A percentile compares a stretch with the other conserved stretches of the same genome.
Conservation (phyloP, 30 jellyfish, hydroid and myxozoan species). For the Phacellophora camtschatica region DNA sequence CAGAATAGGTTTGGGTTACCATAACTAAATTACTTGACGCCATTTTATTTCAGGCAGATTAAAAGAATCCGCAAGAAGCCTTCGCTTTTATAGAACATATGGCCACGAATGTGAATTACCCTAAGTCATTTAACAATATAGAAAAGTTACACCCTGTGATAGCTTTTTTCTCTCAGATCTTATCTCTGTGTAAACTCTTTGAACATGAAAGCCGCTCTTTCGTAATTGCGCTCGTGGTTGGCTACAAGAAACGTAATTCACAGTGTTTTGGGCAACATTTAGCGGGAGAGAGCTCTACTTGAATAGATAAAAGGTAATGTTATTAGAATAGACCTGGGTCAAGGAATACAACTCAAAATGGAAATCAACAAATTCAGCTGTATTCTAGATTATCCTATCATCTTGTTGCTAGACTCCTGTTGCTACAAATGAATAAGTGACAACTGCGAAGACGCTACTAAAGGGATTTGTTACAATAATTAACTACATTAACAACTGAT, state of each 20-base stretch:
- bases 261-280: slow-evolving; percentile 66
- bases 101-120: slow-evolving; percentile 49
- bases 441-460: slow-evolving; percentile 49
- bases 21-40: background rate
- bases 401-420: slow-evolving; percentile 67
- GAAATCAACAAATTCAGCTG: slow-evolving; percentile 31
- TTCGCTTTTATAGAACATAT: background rate
- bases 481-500: slow-evolving; percentile 37
- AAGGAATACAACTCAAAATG: background rate
- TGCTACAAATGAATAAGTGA: slow-evolving; percentile 16
- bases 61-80: background rate
- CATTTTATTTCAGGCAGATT: background rate
- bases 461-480: slow-evolving; percentile 67
- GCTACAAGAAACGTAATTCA: slow-evolving; percentile 11
- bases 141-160: slow-evolving; percentile 67
- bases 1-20: no score
- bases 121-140: slow-evolving; percentile 29
- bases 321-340: slow-evolving; percentile 64
- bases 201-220: slow-evolving; percentile 40
- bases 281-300: slow-evolving; percentile 54
- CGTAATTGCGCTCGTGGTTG: slow-evolving; percentile 57
- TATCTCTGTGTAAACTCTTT: slow-evolving; percentile 33
- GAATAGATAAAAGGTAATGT: slow-evolving; percentile 41
- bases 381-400: slow-evolving; percentile 38
- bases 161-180: slow-evolving; percentile 50